Evolutionary conservation across 2,113 vertebrate genomes (phyloP), one percentile per base, ranked within the genome.

Genomic region (Petrocephalus zakoni): DNA sequence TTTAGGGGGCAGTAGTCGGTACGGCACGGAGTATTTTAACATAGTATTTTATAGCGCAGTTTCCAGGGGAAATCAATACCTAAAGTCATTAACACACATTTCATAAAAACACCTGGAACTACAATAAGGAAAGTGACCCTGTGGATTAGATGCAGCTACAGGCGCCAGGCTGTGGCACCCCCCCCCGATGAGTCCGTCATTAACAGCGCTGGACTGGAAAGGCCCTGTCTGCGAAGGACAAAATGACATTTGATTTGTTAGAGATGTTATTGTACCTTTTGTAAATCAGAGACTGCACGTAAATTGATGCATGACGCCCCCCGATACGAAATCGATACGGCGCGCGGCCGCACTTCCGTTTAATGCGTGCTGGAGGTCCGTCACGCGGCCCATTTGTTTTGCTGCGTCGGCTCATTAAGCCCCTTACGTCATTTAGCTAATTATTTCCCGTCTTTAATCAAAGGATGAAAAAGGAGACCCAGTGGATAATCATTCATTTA

Each of bases 201-300:
- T 37, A 85, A 88, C 25, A 61, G 29, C 52, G 83, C 86, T 92
- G 91, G 88, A 88, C 85, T 90, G 68, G 88, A 87, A 52, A 61
- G 46, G 55, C 15, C 19, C 17, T 88, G 25, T 84, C 64, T 83
- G 88, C 49, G 5, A 51, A 47, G n/a, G 51, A 49, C 82, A 78
- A 42, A 88, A n/a, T 64, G 61, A 21, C 8, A 46, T 84, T 84
- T 84, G 19, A 82, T 82, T 49, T 82, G 78, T 82, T 7, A 82
- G 34, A 51, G 46, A 46, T 49, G 37, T 11, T 84, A 47, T 72
- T 29, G 2, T n/a, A n/a, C n/a, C n/a, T n/a, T n/a, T n/a, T n/a
- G n/a, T n/a, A n/a, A 19, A 42, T 82, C 46, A 49, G 10, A 19
- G 29, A 84, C 37, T 7, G 46, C 25, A 5, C 22, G 22, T 84